A percentile compares a stretch with the other conserved stretches of the same genome.
phyloP scores from a whole-genome alignment of 2,888 invertebrate species.

The Diarsia rubi region DNA sequence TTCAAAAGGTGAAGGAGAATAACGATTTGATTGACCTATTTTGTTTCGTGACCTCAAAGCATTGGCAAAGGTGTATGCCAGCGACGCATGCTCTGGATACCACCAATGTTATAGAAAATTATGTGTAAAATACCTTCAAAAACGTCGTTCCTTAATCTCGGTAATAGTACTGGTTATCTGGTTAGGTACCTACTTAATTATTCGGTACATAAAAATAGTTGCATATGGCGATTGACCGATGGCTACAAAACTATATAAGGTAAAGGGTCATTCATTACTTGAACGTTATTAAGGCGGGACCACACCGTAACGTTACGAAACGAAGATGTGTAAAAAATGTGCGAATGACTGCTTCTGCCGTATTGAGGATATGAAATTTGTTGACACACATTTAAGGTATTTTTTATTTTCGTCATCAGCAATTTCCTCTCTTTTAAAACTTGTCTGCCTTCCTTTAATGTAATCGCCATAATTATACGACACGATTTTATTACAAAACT shows the following conservation, averaged over 20 bases:
- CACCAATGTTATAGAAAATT: constrained; percentile 16
- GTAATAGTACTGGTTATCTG: constrained; percentile 43
- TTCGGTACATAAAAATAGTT: constrained; percentile 64
- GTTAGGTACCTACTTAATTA: constrained; percentile 51
- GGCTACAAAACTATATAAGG: constrained; percentile 74
- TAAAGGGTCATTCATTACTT: constrained; percentile 76
- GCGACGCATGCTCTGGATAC: constrained; percentile 6
- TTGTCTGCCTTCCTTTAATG: constrained; percentile 64
- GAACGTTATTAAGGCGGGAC: constrained; percentile 68
- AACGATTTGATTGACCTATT: constrained; percentile 27
- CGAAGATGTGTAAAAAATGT: constrained; percentile 78
- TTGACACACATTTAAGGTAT: constrained; percentile 73
- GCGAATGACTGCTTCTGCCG: constrained; percentile 75
- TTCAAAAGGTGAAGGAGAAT: constrained; percentile 38
- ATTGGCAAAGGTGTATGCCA: neutral
- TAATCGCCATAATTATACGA: constrained; percentile 60
- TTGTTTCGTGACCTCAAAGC: constrained; percentile 34
- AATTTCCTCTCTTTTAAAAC: constrained; percentile 68
- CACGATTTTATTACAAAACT: constrained; percentile 60
- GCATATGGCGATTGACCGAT: constrained; percentile 68
- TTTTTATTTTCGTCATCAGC: constrained; percentile 71
- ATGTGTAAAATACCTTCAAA: neutral
- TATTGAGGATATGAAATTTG: constrained; percentile 72
- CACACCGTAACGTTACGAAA: constrained; percentile 70
- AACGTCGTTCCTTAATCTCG: constrained; percentile 26